Evolutionary conservation across 2,797 vertebrate species (phyloP).

Genomic region (Girardinus metallicus): DNA sequence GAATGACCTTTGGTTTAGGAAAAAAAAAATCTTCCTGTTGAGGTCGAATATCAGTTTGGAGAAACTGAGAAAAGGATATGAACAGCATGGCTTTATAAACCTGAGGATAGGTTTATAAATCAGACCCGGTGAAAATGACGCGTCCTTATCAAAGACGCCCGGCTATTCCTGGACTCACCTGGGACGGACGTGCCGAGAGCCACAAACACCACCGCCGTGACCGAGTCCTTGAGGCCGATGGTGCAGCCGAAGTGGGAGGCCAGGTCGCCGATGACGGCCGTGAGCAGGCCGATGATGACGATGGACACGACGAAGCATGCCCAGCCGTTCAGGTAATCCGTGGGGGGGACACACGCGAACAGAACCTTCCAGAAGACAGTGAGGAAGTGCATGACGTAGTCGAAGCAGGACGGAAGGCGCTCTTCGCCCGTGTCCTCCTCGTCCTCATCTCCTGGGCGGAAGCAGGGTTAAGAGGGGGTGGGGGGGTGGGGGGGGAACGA

Average conservation of each 20-base stretch:
- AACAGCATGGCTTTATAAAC: not conserved
- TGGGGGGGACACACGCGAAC: conserved; percentile 96
- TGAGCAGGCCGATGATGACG: conserved; percentile 93
- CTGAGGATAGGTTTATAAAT: not conserved
- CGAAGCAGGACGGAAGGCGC: conserved; percentile 94
- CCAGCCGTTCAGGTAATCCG: conserved; percentile 96
- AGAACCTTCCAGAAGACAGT: conserved; percentile 99
- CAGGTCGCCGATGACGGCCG: conserved; percentile 93
- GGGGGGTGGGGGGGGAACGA: not conserved
- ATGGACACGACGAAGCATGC: conserved; percentile 94
- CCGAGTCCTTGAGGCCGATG: conserved; percentile 97
- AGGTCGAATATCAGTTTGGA: not conserved
- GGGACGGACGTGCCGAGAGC: conserved; percentile 96
- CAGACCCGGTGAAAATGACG: not conserved
- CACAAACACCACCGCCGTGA: conserved; percentile 95
- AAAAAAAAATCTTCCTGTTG: not conserved
- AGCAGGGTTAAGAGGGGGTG: conserved; percentile 18
- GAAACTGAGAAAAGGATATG: not conserved
- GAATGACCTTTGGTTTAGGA: not conserved
- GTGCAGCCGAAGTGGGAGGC: conserved; percentile 98
- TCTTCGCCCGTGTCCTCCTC: conserved; percentile 96
- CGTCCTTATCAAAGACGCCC: not conserved
- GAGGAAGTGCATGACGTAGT: conserved; percentile 99
- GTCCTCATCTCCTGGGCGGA: conserved; percentile 88
- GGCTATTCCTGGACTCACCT: conserved; percentile 76